Base-by-base conservation (phyloP, 2,888 invertebrate species). In the Andrena hattorfiana region DNA sequence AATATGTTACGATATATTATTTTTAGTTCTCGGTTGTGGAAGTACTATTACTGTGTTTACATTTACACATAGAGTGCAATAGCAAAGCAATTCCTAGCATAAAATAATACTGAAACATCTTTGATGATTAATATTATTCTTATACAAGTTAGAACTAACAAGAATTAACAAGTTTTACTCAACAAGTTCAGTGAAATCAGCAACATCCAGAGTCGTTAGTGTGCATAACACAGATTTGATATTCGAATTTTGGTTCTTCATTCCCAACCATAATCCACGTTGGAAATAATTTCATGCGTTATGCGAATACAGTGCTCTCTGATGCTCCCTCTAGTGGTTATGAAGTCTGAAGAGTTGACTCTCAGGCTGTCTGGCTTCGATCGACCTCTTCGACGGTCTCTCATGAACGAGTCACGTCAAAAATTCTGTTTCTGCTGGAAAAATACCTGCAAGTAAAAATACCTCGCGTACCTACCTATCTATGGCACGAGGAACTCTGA, bases 381-480 rank as follows among this genome's bases (percentile, higher is more conserved):
- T 77, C 70, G 67, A 72, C 64, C 71, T 62, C 66, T 60, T 75
- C 54, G 54, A 48, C 67, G n/a, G 64, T 42, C 75, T 66, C 66
- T 49, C 63, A 49, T 8, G 42, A 60, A 35, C 51, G 26, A 66
- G 51, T n/a, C 75, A 32, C 56, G 68, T 77, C 26, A 75, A 81
- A 86, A 86, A 86, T 77, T 80, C 77, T 73, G 67, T 82, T 86
- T 77, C 77, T 16, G 56, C 67, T 80, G 49, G 66, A 70, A 69
- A 78, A 76, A 78, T 69, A 60, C 49, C 74, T 60, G 30, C 63
- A 54, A 66, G 81, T 75, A 56, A 81, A 64, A 66, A 79, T 75
- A 62, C 49, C 32, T 54, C 59, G 42, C 30, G 26, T 71, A 54
- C 8, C 54, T 71, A 54, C 8, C 54, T 42, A 70, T 74, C 48